Evolutionary conservation across 2,113 vertebrate genomes (phyloP), one percentile per base, ranked within the genome.

Genomic region (Sminthopsis crassicaudata): DNA sequence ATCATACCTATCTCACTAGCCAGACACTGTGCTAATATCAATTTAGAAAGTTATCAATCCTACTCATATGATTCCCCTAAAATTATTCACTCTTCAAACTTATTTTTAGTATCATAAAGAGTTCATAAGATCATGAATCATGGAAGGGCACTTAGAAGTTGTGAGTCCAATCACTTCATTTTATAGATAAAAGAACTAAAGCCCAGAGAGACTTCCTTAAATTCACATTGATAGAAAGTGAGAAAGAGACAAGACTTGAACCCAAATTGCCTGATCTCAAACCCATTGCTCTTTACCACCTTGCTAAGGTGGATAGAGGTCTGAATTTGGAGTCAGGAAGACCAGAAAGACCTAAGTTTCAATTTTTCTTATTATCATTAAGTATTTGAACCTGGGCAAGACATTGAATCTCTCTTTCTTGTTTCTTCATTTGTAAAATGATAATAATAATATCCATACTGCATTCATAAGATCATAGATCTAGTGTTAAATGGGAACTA

Each of bases 1-100:
- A 60, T 14, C 16, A 2, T 8, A 5, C 26, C 36, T 88, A 91
- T 93, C n/a, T 46, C 88, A 46, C 90, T 3, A 53, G 30, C 57
- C 89, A 96, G 55, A 76, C 92, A 94, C 24, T 22, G 95, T 23
- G 10, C 54, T 84, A 89, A 94, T 94, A 96, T 92, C 60, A 94
- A 51, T 26, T 54, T 84, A 91, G 50, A 91, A 92, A 91, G 1
- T 67, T 92, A 3, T 52, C 91, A 91, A 0, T 54, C 93, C 5
- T 53, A 30, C 92, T 95, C 67, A 8, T 4, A 12, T 95, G 95
- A 91, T 6, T 54, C 27, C 23, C 90, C 53, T 95, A 25, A 95
- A 55, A 90, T 94, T 95, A 95, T 57, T 53, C 1, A 55, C 50
- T 84, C 42, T 84, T 22, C 46, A 90, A 54, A 89, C 52, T 91